phyloP scores from a whole-genome alignment of 2,888 invertebrate species.

The Leptopterna dolabrata region DNA sequence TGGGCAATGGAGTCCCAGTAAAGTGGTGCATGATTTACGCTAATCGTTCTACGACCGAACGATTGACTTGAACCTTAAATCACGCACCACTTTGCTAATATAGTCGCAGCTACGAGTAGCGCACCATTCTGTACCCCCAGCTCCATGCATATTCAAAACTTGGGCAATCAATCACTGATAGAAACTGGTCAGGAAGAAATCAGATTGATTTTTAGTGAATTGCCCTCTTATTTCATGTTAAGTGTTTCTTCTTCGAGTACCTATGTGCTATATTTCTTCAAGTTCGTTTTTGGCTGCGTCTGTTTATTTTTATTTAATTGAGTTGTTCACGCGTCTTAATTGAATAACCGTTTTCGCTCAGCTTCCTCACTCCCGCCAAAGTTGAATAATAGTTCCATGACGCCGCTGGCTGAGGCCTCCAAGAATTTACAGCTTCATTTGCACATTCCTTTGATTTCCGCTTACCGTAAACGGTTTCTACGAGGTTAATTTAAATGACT shows the following conservation, averaged over 20 bases:
- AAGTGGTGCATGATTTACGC: too few relatives aligned
- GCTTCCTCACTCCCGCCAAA: background rate
- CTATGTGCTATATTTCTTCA: background rate
- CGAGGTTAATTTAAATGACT: background rate
- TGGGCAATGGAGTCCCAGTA: too few relatives aligned
- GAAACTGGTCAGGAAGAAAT: background rate
- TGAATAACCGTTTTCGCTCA: background rate
- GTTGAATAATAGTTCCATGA: slow-evolving; percentile 5
- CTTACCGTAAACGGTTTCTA: background rate
- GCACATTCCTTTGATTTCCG: slow-evolving; percentile 7
- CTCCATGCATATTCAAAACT: background rate
- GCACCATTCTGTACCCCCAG: too few relatives aligned
- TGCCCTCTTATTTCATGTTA: background rate
- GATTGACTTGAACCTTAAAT: too few relatives aligned
- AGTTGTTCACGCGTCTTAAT: background rate
- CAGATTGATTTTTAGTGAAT: background rate
- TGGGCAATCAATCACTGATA: background rate
- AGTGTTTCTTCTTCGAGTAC: too few relatives aligned
- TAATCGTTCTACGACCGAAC: too few relatives aligned
- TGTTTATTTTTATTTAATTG: background rate
- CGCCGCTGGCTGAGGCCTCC: background rate
- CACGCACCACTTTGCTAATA: background rate
- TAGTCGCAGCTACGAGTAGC: too few relatives aligned
- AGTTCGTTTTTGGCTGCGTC: background rate
- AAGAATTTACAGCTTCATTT: background rate